Evolutionary conservation across 2,797 vertebrate species (phyloP).

Genomic region (Phoebastria nigripes): DNA sequence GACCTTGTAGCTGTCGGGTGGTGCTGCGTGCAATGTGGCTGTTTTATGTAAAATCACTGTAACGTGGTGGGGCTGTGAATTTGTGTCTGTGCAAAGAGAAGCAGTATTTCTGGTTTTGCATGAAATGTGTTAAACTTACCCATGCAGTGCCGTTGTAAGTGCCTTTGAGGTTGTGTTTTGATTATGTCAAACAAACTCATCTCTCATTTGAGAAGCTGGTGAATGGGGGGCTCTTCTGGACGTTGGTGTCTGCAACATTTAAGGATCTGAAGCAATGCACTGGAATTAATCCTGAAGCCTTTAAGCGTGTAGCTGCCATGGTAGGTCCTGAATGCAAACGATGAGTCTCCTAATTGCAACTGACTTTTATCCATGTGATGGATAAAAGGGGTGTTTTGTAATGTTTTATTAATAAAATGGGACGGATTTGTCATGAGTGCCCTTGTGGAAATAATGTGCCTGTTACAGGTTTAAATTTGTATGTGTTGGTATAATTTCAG

Average conservation of each 20-base stretch:
- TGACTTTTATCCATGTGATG: background rate
- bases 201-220: background rate
- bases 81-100: background rate
- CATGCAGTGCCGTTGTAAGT: background rate
- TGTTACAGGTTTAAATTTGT: background rate
- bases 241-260: fast-evolving
- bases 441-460: background rate
- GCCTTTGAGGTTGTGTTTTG: background rate
- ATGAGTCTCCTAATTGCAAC: background rate
- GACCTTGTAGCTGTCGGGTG: background rate
- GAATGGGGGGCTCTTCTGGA: background rate
- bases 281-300: background rate
- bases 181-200: background rate
- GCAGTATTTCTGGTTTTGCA: background rate
- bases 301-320: background rate
- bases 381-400: background rate
- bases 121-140: background rate
- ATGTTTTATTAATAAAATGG: constrained; percentile 9
- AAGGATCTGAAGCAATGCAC: background rate
- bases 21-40: background rate
- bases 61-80: background rate
- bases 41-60: background rate
- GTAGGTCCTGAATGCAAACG: background rate
- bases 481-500: background rate
- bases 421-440: background rate